Conservation (phyloP, 2,888 invertebrate species). For the Brenthis daphne region DNA sequence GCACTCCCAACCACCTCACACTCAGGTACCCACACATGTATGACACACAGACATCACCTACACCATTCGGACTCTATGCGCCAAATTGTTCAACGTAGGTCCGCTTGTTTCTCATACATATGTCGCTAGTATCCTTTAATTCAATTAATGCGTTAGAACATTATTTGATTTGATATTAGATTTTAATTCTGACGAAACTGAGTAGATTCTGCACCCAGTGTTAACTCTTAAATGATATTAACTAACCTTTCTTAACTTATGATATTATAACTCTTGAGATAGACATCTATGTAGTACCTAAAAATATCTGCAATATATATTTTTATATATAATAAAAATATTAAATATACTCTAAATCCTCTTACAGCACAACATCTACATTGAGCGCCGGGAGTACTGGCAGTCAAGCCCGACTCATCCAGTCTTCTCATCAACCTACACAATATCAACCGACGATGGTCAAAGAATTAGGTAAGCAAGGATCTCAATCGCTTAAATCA, state of each 20-base stretch:
- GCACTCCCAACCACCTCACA: constrained; percentile 96
- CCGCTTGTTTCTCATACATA: constrained; percentile 71
- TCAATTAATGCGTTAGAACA: constrained; percentile 11
- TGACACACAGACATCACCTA: constrained; percentile 56
- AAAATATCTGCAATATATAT: neutral
- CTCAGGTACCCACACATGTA: constrained; percentile 85
- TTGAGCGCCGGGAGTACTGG: constrained; percentile 96
- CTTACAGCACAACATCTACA: constrained; percentile 94
- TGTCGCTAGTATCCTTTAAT: constrained; percentile 48
- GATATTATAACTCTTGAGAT: neutral
- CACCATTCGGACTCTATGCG: constrained; percentile 44
- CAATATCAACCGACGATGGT: constrained; percentile 94
- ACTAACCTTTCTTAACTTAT: too few species aligned
- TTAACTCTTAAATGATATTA: too few species aligned
- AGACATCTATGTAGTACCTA: neutral
- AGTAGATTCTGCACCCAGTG: constrained; percentile 9
- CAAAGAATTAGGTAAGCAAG: constrained; percentile 93
- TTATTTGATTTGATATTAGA: neutral
- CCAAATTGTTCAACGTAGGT: constrained; percentile 52
- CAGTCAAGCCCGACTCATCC: constrained; percentile 95
- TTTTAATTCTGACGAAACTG: neutral
- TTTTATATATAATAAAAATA: neutral
- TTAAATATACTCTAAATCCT: constrained; percentile 8
- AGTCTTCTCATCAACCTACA: constrained; percentile 96
- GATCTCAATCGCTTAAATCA: constrained; percentile 78